phyloP scores from a whole-genome alignment of 35 echinoderm and acorn worm genomes.

The Apostichopus japonicus region DNA sequence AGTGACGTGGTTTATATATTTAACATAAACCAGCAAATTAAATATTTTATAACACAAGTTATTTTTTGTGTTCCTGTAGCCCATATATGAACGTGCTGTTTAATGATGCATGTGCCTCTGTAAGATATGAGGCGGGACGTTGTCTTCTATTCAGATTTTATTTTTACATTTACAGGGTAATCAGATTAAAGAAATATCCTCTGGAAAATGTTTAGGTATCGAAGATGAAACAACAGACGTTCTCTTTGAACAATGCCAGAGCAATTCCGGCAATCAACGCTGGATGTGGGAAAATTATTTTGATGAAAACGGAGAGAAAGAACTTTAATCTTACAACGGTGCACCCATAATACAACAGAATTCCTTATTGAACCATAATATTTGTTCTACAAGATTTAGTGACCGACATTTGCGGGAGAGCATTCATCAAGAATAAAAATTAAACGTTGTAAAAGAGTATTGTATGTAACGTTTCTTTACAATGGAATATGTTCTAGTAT shows the following conservation, averaged over 20 bases:
- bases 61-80: too few species aligned
- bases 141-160: background rate
- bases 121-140: background rate
- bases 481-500: too few species aligned
- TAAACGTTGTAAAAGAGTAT: too few species aligned
- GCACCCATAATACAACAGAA: background rate
- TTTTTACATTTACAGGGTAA: background rate
- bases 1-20: too few species aligned
- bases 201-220: background rate
- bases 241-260: background rate
- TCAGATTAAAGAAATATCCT: background rate
- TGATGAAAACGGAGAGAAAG: background rate
- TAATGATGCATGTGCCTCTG: background rate
- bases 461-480: too few species aligned
- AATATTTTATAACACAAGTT: too few species aligned
- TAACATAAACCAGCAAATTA: too few species aligned
- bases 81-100: background rate
- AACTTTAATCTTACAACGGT: background rate
- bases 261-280: background rate
- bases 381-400: too few species aligned
- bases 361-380: too few species aligned
- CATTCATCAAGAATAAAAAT: too few species aligned
- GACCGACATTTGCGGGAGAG: too few species aligned
- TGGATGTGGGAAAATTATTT: background rate
- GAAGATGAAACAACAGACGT: background rate